A percentile compares a stretch with the other conserved stretches of the same genome.
These are phyloP conservation scores for Lasiurus cinereus DNA, from an alignment of 2,113 vertebrate genomes.

Conservation along the genomic window DNA sequence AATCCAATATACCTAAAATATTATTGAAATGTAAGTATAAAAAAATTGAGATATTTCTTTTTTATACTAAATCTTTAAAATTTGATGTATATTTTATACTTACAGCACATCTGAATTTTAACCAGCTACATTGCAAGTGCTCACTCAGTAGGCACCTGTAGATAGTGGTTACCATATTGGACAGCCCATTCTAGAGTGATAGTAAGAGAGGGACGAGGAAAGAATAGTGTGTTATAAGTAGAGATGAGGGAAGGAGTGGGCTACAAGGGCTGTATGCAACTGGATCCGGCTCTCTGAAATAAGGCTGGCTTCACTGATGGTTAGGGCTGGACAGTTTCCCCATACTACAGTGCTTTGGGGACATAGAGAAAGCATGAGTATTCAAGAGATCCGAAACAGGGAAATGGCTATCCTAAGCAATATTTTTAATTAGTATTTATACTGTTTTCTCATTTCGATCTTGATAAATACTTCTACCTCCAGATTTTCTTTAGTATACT, in stretches of 20 bases:
- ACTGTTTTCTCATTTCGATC: constrained; percentile 18
- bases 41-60: constrained; percentile 38
- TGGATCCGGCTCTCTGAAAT: background rate
- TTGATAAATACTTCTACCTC: background rate
- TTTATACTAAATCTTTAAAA: constrained; percentile 7
- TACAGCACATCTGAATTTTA: background rate
- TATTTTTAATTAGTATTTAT: constrained; percentile 6
- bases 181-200: background rate
- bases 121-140: background rate
- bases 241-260: background rate
- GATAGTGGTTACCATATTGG: background rate
- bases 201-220: background rate
- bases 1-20: background rate
- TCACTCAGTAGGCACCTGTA: background rate
- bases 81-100: constrained; percentile 10
- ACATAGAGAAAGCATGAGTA: background rate
- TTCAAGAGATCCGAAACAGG: background rate
- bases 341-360: background rate
- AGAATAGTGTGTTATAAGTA: background rate
- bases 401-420: background rate
- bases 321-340: background rate
- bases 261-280: background rate
- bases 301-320: background rate
- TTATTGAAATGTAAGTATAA: background rate
- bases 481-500: background rate